Evolutionary conservation across 2,113 vertebrate species (phyloP).

Genomic region (Ciconia maguari): DNA sequence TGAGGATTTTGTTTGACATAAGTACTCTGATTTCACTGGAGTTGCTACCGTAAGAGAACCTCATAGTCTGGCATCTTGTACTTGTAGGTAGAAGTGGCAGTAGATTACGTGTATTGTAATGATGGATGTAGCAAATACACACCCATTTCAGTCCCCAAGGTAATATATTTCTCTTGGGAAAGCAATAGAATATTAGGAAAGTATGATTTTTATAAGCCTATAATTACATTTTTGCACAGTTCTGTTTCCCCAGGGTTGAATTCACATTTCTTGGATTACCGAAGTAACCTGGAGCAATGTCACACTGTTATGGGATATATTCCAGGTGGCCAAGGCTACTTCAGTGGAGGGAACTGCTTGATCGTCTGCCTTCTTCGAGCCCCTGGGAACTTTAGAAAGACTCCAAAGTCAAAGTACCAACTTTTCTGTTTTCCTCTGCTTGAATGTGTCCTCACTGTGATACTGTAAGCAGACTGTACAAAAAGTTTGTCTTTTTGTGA

Average conservation of each 20-base stretch:
- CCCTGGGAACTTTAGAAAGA: not conserved
- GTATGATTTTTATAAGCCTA: conserved; percentile 24
- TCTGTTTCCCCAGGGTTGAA: conserved; percentile 16
- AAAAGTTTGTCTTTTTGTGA: not conserved
- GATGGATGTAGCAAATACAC: not conserved
- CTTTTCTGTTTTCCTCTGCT: not conserved
- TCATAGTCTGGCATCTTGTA: not conserved
- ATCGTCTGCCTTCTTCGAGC: not conserved
- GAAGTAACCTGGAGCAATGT: not conserved
- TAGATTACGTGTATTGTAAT: not conserved
- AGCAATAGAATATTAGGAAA: conserved; percentile 2
- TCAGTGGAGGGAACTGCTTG: not conserved
- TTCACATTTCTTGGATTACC: conserved; percentile 7
- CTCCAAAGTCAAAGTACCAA: not conserved
- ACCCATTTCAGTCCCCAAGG: not conserved
- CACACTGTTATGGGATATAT: not conserved
- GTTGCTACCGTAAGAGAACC: not conserved
- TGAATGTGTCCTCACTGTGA: not conserved
- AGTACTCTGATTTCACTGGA: not conserved
- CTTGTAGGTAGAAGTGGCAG: not conserved
- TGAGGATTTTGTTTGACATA: not conserved
- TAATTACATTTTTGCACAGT: conserved; percentile 39
- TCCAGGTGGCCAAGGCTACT: not conserved
- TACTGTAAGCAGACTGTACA: not conserved
- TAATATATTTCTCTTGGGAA: conserved; percentile 9